Evolutionary conservation across 2,888 invertebrate genomes (phyloP).

Genomic region (Orthonychiurus folsomi): DNA sequence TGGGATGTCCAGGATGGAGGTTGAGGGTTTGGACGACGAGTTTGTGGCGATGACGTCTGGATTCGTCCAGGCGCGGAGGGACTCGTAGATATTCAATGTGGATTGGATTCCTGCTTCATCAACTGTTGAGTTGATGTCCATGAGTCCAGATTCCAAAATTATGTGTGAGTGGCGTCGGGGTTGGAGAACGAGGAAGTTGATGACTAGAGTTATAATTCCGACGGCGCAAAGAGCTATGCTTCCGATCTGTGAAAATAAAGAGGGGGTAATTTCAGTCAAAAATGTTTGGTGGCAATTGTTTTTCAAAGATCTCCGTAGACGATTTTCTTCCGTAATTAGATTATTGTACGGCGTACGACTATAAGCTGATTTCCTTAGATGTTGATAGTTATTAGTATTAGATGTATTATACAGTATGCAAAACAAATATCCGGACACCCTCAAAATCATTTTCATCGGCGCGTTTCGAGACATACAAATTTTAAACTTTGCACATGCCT

Average conservation of each 20-base stretch:
- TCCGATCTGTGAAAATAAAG: constrained; percentile 26
- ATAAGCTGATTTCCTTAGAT: no score
- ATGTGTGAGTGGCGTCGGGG: neutral
- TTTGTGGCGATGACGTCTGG: neutral
- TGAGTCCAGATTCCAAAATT: neutral
- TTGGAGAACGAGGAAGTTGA: constrained; percentile 27
- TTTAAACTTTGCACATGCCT: no score
- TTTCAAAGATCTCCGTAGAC: no score
- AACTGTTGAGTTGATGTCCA: neutral
- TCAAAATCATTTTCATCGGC: no score
- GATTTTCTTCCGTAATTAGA: no score
- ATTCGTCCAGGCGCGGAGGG: neutral
- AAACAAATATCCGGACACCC: no score
- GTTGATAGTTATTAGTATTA: no score
- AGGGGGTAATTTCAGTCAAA: no score
- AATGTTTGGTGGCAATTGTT: no score
- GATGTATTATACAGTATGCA: no score
- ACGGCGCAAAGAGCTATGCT: constrained; percentile 31
- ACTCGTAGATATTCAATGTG: neutral
- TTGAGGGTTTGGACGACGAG: constrained; percentile 5
- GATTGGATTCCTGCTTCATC: neutral
- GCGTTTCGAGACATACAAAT: no score
- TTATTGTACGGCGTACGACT: no score
- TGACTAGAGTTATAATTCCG: constrained; percentile 38
- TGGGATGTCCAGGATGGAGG: constrained; percentile 23